A percentile compares a stretch with the other conserved stretches of the same genome.
phyloP scores from a whole-genome alignment of 2,113 vertebrate species.

The Hystrix cristata region DNA sequence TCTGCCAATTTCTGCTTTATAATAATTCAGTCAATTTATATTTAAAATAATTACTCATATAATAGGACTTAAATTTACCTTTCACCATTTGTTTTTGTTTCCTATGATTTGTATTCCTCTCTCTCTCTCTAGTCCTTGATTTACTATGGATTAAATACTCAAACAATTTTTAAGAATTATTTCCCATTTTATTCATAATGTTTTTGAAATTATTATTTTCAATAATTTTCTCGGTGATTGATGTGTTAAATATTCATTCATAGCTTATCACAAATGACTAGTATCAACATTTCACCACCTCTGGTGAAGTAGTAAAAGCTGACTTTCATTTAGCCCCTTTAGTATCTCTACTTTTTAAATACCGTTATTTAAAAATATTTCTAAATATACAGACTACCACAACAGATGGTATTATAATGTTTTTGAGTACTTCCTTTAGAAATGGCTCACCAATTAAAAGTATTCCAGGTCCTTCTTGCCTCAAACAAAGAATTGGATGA shows the following conservation, averaged over 20 bases:
- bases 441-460: not conserved
- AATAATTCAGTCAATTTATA: not conserved
- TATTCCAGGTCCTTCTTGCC: not conserved
- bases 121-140: not conserved
- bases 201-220: not conserved
- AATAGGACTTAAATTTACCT: not conserved
- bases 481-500: not conserved
- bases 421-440: not conserved
- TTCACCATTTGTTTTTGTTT: not conserved
- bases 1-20: not conserved
- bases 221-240: not conserved
- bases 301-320: not conserved
- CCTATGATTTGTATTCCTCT: not conserved
- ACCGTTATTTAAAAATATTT: not conserved
- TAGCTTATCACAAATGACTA: not conserved
- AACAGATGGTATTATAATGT: not conserved
- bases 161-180: not conserved
- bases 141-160: not conserved
- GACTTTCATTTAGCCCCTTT: not conserved
- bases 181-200: not conserved
- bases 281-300: not conserved
- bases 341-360: not conserved
- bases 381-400: not conserved
- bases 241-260: not conserved
- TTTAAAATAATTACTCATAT: not conserved